These are phyloP conservation scores for Malacoraja senta DNA, from an alignment of 2,797 vertebrate genomes.

Conservation along the genomic window DNA sequence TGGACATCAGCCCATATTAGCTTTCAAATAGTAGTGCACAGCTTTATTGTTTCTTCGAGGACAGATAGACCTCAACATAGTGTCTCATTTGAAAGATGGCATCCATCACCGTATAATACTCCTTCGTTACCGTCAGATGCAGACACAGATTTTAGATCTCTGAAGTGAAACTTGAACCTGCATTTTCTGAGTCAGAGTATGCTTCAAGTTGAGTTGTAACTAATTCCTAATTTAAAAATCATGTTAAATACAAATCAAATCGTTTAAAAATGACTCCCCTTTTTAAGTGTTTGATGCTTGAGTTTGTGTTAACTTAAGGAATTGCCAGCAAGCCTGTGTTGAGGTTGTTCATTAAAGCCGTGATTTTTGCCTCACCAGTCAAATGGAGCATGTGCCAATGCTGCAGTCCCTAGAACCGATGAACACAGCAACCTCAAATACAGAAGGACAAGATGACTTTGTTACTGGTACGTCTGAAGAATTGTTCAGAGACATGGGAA, in stretches of 20 bases:
- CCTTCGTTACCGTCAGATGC: too few species aligned
- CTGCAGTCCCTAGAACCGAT: slow-evolving; percentile 20
- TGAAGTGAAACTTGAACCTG: too few species aligned
- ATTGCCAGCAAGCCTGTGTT: neutral
- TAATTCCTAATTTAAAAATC: neutral
- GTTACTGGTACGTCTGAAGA: neutral
- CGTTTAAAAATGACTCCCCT: neutral
- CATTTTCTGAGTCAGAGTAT: too few species aligned
- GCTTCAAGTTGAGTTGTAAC: too few species aligned
- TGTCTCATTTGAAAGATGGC: too few species aligned
- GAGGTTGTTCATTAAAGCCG: neutral
- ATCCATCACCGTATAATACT: too few species aligned
- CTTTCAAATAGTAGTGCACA: too few species aligned
- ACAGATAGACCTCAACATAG: too few species aligned
- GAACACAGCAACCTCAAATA: neutral
- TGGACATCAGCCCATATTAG: too few species aligned
- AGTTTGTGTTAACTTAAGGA: neutral
- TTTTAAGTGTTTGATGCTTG: neutral
- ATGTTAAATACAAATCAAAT: neutral
- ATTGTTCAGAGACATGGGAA: neutral
- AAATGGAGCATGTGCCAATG: slow-evolving; percentile 28
- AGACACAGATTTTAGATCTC: too few species aligned
- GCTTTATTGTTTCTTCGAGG: too few species aligned
- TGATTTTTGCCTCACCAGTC: neutral
- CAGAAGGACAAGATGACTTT: slow-evolving; percentile 26